Conservation (phyloP, 2,888 invertebrate species). For the Cheilosia grossa region DNA sequence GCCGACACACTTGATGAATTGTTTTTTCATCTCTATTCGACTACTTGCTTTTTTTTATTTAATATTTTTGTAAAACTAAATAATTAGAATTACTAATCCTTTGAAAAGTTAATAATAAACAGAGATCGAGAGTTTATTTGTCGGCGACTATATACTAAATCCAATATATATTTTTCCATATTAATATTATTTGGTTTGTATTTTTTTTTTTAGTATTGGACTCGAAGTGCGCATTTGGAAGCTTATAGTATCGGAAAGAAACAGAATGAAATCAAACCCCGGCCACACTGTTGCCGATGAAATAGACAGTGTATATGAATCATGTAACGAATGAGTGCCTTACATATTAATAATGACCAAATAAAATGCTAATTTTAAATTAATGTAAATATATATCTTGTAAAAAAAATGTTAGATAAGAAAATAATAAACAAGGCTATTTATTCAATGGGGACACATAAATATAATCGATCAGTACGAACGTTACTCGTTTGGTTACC, state of each 20-base stretch:
- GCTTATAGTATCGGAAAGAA: conserved; percentile 85
- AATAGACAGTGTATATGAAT: conserved; percentile 81
- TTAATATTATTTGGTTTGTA: not conserved
- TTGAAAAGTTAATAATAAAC: no score
- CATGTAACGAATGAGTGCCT: conserved; percentile 80
- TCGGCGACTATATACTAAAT: no score
- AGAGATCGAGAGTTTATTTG: no score
- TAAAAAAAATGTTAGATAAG: not conserved
- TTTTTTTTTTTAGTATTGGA: conserved; percentile 87
- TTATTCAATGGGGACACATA: not conserved
- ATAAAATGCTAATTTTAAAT: not conserved
- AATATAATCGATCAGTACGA: no score
- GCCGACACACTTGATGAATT: no score
- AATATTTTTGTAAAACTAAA: no score
- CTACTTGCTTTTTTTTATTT: no score
- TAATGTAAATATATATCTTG: conserved; percentile 9
- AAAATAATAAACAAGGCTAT: not conserved
- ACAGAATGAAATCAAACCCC: conserved; percentile 63
- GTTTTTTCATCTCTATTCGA: no score
- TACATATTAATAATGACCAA: not conserved
- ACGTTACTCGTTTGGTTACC: no score
- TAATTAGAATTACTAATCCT: no score
- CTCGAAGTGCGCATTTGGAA: conserved; percentile 94
- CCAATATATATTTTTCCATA: not conserved
- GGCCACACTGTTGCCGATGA: conserved; percentile 11